Evolutionary conservation across 2,113 vertebrate genomes (phyloP).

Genomic region (Trematocara marginatum): DNA sequence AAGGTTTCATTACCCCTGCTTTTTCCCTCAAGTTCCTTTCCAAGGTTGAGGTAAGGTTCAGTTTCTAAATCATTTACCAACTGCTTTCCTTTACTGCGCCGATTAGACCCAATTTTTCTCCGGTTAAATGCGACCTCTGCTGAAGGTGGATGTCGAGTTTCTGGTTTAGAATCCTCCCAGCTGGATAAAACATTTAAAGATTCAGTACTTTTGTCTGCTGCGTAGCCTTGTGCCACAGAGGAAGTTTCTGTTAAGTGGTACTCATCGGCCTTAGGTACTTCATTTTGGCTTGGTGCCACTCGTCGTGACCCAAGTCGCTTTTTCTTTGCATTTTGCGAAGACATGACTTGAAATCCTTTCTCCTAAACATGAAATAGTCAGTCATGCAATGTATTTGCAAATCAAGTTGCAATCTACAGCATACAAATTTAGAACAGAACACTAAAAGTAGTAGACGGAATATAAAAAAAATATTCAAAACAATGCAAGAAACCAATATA

Average conservation of each 20-base stretch:
- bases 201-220: not conserved
- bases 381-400: not conserved
- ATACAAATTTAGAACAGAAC: not conserved
- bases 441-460: not conserved
- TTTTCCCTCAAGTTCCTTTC: constrained; percentile 21
- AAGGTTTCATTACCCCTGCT: not conserved
- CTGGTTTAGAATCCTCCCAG: not conserved
- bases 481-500: not conserved
- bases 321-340: constrained; percentile 54
- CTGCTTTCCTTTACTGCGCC: not conserved
- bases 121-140: not conserved
- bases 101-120: constrained; percentile 45
- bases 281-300: not conserved
- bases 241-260: not conserved
- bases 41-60: not conserved
- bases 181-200: not conserved
- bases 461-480: not conserved
- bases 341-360: constrained; percentile 59
- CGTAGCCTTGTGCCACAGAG: not conserved
- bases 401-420: not conserved
- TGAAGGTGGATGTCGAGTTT: not conserved
- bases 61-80: not conserved
- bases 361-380: constrained; percentile 40
- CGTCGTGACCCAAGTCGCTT: constrained; percentile 73
- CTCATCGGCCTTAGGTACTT: not conserved